These are phyloP conservation scores for Spondyliosoma cantharus DNA, from an alignment of 2,797 vertebrate genomes.

Conservation along the genomic window DNA sequence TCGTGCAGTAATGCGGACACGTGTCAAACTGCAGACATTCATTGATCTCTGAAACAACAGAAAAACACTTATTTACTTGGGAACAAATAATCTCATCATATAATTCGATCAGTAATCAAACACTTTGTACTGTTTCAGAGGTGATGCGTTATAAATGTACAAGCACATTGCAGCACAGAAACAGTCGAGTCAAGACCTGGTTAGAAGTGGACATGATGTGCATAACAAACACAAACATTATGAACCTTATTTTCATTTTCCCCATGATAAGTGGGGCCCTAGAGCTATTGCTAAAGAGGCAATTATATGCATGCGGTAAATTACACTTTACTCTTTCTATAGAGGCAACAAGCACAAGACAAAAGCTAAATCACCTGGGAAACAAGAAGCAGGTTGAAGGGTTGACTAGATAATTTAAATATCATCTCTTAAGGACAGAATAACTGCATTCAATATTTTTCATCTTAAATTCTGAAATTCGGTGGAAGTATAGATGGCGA, in stretches of 20 bases:
- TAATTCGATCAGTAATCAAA: conserved; percentile 9
- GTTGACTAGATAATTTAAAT: conserved; percentile 32
- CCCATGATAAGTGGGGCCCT: not conserved
- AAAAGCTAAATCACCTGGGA: conserved; percentile 21
- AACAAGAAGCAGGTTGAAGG: not conserved
- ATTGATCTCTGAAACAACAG: conserved; percentile 87
- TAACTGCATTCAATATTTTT: conserved; percentile 1
- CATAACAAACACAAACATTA: not conserved
- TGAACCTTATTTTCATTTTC: conserved; percentile 9
- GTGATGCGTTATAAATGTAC: not conserved
- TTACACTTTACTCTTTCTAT: conserved; percentile 10
- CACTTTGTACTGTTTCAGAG: not conserved
- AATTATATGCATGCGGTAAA: conserved; percentile 23
- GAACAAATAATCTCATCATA: not conserved
- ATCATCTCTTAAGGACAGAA: conserved; percentile 7
- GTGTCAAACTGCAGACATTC: conserved; percentile 95
- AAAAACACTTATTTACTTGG: not conserved
- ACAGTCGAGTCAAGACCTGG: not conserved
- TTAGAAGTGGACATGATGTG: not conserved
- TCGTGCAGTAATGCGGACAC: conserved; percentile 94
- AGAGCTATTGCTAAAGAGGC: conserved; percentile 15
- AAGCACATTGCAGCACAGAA: conserved; percentile 3
- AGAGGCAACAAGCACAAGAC: conserved; percentile 17
- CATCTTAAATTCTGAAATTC: not conserved
- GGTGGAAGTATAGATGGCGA: not conserved